Evolutionary conservation across 2,113 vertebrate genomes (phyloP), one percentile per base, ranked within the genome.

Genomic region (Corythaeola cristata): DNA sequence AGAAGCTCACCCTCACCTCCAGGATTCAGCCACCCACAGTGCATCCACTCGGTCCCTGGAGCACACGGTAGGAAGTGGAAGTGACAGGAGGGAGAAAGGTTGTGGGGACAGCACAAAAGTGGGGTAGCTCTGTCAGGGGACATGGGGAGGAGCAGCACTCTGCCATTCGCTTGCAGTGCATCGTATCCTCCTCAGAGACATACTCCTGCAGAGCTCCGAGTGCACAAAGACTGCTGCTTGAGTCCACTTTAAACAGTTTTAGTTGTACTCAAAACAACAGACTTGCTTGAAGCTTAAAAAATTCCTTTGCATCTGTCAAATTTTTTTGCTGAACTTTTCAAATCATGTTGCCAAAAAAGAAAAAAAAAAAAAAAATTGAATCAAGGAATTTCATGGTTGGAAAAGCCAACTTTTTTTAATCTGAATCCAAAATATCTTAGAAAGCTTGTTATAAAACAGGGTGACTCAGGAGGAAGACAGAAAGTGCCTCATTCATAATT

Each of bases 171-270:
- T 63, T 23, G 45, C 56, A 45, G 37, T 15, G 15, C 17, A 23
- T 6, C 27, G 60, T 41, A 44, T 15, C 37, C 58, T 23, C 23
- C 50, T 62, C 6, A 0, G 47, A 79, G 49, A 32, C 0, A 0
- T 19, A 22, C 30, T 32, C 63, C 49, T 9, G 3, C 45, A 67
- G 45, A 81, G 63, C n/a, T 35, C 37, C 0, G 2, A 19, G 37
- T 45, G 37, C n/a, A 50, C 27, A 55, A 45, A 81, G 47, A 39
- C 37, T n/a, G 27, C 41, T 28, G 39, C 28, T 59, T 18, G 64
- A 67, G 32, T 83, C 47, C n/a, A 50, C 58, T 47, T 80, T 8
- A 53, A 71, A 73, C 14, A 47, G 53, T 35, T 63, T 12, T 26
- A 82, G 35, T 44, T 73, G 72, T 41, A 35, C 49, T 80, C 53